Conservation (phyloP, 2,888 invertebrate genomes). For the Ryuthela nishihirai region DNA sequence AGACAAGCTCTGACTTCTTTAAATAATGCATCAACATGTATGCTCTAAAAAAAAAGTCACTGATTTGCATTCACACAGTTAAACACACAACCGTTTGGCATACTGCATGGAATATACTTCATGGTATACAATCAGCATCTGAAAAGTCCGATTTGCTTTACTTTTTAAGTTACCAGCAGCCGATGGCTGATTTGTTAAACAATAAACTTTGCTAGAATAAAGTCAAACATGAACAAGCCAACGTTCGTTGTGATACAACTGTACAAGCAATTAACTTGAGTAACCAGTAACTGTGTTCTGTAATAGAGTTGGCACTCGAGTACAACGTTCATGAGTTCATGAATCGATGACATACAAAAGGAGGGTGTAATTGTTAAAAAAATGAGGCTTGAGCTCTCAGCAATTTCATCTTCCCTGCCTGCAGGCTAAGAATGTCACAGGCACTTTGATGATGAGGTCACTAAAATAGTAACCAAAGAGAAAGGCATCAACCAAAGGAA, state of each 20-base stretch:
- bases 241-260: constrained; percentile 11
- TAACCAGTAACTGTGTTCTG: constrained; percentile 27
- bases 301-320: constrained; percentile 36
- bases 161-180: too few species aligned
- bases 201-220: constrained; percentile 20
- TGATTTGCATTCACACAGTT: constrained; percentile 15
- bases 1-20: too few species aligned
- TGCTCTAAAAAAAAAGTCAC: too few species aligned
- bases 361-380: constrained; percentile 25
- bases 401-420: constrained; percentile 7
- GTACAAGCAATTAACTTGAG: constrained; percentile 21
- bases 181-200: constrained; percentile 7
- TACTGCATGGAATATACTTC: too few species aligned
- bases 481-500: constrained; percentile 8
- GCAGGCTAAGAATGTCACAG: constrained; percentile 13
- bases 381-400: too few species aligned
- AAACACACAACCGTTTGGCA: constrained; percentile 32
- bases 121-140: too few species aligned
- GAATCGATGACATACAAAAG: constrained; percentile 21
- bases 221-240: constrained; percentile 28
- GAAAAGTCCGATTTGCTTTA: too few species aligned
- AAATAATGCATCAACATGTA: too few species aligned
- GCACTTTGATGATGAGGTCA: constrained; percentile 19
- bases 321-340: constrained; percentile 27
- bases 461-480: constrained; percentile 4